Evolutionary conservation across 2,797 vertebrate species (phyloP).

Genomic region (Thaleichthys pacificus): DNA sequence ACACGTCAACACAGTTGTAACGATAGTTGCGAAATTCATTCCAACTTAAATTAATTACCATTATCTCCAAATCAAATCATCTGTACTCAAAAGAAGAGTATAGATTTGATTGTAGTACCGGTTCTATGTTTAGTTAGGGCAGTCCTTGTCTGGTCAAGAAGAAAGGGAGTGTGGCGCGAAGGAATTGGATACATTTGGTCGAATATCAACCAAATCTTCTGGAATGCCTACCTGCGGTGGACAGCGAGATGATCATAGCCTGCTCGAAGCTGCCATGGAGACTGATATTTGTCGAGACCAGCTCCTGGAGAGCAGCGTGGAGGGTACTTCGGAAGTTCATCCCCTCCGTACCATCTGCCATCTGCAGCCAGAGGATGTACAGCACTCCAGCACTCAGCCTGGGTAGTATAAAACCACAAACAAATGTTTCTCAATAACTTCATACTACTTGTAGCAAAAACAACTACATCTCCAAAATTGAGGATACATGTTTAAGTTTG

Average conservation of each 20-base stretch:
- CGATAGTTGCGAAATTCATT: too few species aligned
- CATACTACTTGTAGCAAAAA: too few species aligned
- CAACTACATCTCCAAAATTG: too few species aligned
- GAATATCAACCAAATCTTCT: too few species aligned
- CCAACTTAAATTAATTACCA: too few species aligned
- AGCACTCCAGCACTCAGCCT: constrained; percentile 69
- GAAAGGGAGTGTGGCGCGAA: neutral
- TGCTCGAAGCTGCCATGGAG: constrained; percentile 2
- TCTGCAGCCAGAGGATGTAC: constrained; percentile 75
- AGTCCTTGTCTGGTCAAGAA: neutral
- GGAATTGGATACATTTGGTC: too few species aligned
- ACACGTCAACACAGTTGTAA: constrained; percentile 6
- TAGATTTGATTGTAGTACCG: too few species aligned
- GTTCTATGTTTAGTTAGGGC: too few species aligned
- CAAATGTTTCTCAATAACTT: neutral
- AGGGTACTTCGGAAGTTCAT: constrained; percentile 31
- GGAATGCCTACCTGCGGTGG: constrained; percentile 56
- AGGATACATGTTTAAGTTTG: too few species aligned
- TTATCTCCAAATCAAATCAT: too few species aligned
- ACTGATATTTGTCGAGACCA: constrained; percentile 34
- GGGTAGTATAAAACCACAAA: neutral
- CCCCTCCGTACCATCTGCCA: constrained; percentile 17
- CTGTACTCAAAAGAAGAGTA: too few species aligned
- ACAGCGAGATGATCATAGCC: constrained; percentile 57
- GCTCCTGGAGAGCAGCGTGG: constrained; percentile 46